phyloP scores from a whole-genome alignment of 2,888 invertebrate species.

The Eupithecia subumbrata region DNA sequence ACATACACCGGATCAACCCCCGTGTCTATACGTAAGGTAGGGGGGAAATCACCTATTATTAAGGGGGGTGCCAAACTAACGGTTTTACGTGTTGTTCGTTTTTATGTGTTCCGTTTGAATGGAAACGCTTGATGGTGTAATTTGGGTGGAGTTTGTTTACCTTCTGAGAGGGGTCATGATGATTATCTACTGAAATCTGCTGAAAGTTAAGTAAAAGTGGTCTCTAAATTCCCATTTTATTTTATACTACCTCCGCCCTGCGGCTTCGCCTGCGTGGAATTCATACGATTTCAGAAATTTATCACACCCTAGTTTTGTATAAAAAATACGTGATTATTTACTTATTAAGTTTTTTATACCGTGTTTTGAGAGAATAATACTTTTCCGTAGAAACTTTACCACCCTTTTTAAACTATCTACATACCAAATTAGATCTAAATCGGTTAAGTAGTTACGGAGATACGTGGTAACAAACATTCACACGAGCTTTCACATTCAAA shows the following conservation, averaged over 20 bases:
- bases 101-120: conserved; percentile 77
- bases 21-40: conserved; percentile 60
- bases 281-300: too few species aligned
- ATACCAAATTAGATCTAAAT: too few species aligned
- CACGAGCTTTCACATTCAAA: too few species aligned
- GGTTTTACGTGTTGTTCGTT: conserved; percentile 77
- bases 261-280: too few species aligned
- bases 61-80: conserved; percentile 81
- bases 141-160: conserved; percentile 67
- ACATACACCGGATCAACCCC: conserved; percentile 54
- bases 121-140: conserved; percentile 70
- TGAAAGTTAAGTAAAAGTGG: not conserved
- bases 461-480: too few species aligned
- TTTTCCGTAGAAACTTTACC: too few species aligned
- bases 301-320: too few species aligned
- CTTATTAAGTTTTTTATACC: too few species aligned
- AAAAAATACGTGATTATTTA: too few species aligned
- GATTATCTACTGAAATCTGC: conserved; percentile 9
- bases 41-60: conserved; percentile 80
- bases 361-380: too few species aligned
- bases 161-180: conserved; percentile 29
- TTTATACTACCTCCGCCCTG: not conserved
- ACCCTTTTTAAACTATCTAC: too few species aligned
- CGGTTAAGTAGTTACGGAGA: too few species aligned
- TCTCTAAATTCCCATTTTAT: not conserved